Conservation (phyloP, 2,113 vertebrate genomes). For the Colossoma macropomum region DNA sequence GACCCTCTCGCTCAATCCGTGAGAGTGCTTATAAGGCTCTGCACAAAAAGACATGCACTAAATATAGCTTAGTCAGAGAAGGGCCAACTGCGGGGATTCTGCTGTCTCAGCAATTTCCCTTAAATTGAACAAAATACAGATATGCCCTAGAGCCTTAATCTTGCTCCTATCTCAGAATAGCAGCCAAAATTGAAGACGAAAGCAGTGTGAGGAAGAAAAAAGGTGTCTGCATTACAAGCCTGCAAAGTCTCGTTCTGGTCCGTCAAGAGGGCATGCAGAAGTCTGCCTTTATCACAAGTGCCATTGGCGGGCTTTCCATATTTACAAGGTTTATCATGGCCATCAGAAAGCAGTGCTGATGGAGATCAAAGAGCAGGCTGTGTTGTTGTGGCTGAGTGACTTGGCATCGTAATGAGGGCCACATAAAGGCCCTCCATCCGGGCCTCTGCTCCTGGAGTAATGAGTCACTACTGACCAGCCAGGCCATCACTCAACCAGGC, state of each 20-base stretch:
- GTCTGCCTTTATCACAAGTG: constrained; percentile 1
- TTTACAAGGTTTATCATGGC: constrained; percentile 15
- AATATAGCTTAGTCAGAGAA: constrained; percentile 4
- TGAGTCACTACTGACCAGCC: constrained; percentile 37
- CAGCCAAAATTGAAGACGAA: not conserved
- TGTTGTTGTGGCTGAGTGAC: constrained; percentile 39
- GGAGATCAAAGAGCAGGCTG: constrained; percentile 37
- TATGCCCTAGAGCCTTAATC: constrained; percentile 3
- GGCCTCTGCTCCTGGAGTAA: constrained; percentile 36
- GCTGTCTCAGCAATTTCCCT: constrained; percentile 5
- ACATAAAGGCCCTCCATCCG: constrained; percentile 41
- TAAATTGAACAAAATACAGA: constrained; percentile 15
- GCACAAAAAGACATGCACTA: constrained; percentile 9
- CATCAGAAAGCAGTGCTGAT: constrained; percentile 21
- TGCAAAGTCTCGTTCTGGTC: not conserved
- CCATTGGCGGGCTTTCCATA: constrained; percentile 16
- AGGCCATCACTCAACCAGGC: constrained; percentile 43
- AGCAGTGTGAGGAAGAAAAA: not conserved
- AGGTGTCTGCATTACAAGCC: not conserved
- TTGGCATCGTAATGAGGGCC: constrained; percentile 51
- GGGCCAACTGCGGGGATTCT: not conserved
- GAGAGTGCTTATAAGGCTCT: not conserved
- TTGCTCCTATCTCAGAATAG: constrained; percentile 6
- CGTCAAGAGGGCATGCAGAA: not conserved
- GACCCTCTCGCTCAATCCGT: too few species aligned